Base-by-base conservation (phyloP, 1,140 invertebrate genomes). In the Bombyx mandarina region DNA sequence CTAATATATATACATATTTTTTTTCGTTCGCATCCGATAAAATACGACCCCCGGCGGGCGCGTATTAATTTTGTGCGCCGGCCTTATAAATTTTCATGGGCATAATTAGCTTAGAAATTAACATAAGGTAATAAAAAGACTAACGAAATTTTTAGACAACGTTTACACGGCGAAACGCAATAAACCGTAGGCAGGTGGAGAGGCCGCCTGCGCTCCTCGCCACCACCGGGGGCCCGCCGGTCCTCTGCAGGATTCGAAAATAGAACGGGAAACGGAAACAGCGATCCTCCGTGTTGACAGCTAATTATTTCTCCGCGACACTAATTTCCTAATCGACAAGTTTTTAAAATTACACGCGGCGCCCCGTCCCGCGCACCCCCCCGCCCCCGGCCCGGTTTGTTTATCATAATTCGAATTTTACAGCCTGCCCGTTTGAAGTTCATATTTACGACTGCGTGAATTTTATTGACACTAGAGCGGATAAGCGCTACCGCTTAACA, bases 21-120 rank as follows among this genome's bases (percentile, higher is more conserved):
- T 74, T 68, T 56, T 52, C 59, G 18, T 58, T 63, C 54, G 57
- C 57, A 54, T 56, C 65, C 73, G 69, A 75, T 75, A 81, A 82
- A 83, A 77, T 72, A 61, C 75, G 78, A 73, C 75, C 79, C 79
- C 77, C 73, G 63, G 54, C 64, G 69, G 66, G 67, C 62, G 69
- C 58, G 75, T 82, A 87, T 85, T 85, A 87, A 87, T 87, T 84
- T 73, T 69, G 69, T 78, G 69, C 70, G 66, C 71, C 61, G 66
- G 71, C 65, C 79, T 85, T 83, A 87, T 86, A 87, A 73, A 84
- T 84, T 86, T 86, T 86, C 82, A 86, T 87, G 79, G 83, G 71
- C 79, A 79, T 87, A 85, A 87, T 87, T 87, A 87, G 75, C 71
- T 87, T 82, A 82, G 76, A 79, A 87, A 87, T 87, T 87, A 87